Evolutionary conservation across 2,113 vertebrate genomes (phyloP).

Genomic region (Herpetotheres cachinnans): DNA sequence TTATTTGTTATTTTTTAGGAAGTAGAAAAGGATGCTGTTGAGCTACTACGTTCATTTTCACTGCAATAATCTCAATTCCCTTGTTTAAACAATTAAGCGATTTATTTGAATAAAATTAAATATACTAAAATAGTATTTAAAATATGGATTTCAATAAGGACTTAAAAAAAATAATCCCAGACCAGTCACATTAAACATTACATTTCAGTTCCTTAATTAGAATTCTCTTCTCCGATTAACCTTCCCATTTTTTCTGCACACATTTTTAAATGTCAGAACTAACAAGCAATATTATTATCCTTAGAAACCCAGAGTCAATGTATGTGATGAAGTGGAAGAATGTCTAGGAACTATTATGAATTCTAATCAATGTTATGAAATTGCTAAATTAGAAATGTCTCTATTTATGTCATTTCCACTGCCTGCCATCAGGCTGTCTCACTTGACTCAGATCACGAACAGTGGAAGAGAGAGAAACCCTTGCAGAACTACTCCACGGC

Average conservation of each 20-base stretch:
- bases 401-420: not conserved
- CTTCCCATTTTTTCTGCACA: constrained; percentile 23
- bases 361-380: not conserved
- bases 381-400: not conserved
- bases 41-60: not conserved
- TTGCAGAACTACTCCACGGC: not conserved
- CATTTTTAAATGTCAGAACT: constrained; percentile 23
- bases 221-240: constrained; percentile 10
- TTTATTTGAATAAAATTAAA: not conserved
- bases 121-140: not conserved
- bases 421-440: not conserved
- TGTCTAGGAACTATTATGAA: not conserved
- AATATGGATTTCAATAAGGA: not conserved
- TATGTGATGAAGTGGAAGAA: not conserved
- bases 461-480: not conserved
- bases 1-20: not conserved
- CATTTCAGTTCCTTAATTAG: constrained; percentile 36
- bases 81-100: not conserved
- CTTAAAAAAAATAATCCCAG: not conserved
- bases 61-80: not conserved
- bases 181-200: not conserved
- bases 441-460: not conserved
- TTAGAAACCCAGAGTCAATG: not conserved
- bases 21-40: not conserved
- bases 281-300: not conserved